phyloP scores from a whole-genome alignment of 1,140 invertebrate species.

The Agrilus planipennis region DNA sequence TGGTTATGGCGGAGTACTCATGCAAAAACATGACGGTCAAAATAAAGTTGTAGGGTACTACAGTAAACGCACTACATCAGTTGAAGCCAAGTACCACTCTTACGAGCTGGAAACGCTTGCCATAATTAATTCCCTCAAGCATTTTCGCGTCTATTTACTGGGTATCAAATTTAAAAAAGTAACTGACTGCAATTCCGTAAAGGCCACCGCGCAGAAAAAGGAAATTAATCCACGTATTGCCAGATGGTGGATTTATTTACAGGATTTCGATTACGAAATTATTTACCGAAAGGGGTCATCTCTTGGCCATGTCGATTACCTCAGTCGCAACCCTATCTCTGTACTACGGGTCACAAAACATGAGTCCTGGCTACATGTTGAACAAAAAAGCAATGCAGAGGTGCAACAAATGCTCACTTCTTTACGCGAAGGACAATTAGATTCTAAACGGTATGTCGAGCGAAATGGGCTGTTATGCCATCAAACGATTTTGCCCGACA shows the following conservation, averaged over 20 bases:
- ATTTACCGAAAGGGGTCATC: slow-evolving; percentile 17
- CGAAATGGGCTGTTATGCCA: no score
- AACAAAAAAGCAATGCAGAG: no score
- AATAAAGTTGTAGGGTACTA: slow-evolving; percentile 34
- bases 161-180: no score
- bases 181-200: slow-evolving; percentile 25
- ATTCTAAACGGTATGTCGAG: no score
- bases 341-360: no score
- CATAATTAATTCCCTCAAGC: slow-evolving; percentile 35
- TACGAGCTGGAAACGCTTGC: slow-evolving; percentile 37
- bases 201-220: slow-evolving; percentile 23
- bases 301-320: slow-evolving; percentile 14
- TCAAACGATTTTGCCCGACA: no score
- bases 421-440: no score
- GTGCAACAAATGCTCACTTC: no score
- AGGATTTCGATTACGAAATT: slow-evolving; percentile 28
- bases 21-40: slow-evolving; percentile 19
- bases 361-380: no score
- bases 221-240: slow-evolving; percentile 27
- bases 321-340: no score
- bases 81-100: slow-evolving; percentile 33
- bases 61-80: slow-evolving; percentile 22
- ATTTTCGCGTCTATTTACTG: slow-evolving; percentile 36
- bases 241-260: slow-evolving; percentile 27
- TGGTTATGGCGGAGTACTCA: slow-evolving; percentile 24